phyloP scores from a whole-genome alignment of 2,888 invertebrate genomes.

The Erynnis tages region DNA sequence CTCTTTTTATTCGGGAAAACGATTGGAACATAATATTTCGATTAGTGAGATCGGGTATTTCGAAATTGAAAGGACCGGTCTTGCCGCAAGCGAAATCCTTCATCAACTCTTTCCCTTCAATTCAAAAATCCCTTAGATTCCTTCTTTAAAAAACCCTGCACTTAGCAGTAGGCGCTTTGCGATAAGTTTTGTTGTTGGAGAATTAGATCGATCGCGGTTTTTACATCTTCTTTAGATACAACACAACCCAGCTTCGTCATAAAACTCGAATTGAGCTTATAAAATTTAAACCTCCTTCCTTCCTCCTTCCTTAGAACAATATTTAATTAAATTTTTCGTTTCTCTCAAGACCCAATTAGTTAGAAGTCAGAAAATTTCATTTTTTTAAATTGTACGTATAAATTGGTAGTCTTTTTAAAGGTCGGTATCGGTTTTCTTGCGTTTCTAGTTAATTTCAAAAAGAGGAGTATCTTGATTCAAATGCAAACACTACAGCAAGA shows the following conservation, averaged over 20 bases:
- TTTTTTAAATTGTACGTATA: no score
- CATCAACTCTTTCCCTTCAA: conserved; percentile 66
- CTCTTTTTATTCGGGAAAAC: conserved; percentile 42
- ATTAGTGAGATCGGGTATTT: conserved; percentile 60
- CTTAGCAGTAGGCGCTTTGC: neutral
- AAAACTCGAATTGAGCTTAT: no score
- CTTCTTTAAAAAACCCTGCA: conserved; percentile 10
- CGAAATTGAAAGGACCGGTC: conserved; percentile 59
- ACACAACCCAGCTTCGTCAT: no score
- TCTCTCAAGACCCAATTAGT: no score
- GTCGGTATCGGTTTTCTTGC: neutral
- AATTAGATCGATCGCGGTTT: no score
- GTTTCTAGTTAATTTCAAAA: conserved; percentile 30
- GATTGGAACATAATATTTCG: conserved; percentile 69
- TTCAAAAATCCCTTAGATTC: conserved; percentile 50
- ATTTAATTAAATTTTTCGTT: no score
- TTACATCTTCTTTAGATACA: no score
- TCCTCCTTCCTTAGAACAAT: no score
- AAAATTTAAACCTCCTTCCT: no score
- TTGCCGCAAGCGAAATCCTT: conserved; percentile 58
- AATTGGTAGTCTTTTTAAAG: no score
- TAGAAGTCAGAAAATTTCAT: no score
- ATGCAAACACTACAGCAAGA: conserved; percentile 17
- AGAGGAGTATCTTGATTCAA: conserved; percentile 21
- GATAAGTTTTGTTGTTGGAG: no score